phyloP scores from a whole-genome alignment of 2,113 vertebrate species.

The Azemiops feae region DNA sequence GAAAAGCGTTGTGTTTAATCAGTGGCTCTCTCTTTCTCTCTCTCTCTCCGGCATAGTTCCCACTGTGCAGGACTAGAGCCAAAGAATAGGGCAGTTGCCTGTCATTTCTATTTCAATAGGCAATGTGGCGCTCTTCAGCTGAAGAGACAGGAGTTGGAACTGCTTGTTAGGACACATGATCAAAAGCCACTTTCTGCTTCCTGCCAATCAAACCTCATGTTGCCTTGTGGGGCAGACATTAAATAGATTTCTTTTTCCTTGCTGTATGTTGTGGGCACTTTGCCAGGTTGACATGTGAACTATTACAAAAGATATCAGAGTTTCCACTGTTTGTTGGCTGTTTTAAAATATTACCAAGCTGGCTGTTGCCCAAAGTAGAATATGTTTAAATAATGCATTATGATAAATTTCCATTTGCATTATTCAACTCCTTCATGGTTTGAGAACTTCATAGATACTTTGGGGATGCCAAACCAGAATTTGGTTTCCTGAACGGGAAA shows the following conservation, averaged over 20 bases:
- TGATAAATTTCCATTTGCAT: slow-evolving; percentile 65
- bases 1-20: slow-evolving; percentile 80
- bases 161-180: slow-evolving; percentile 98
- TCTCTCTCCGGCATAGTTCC: slow-evolving; percentile 72
- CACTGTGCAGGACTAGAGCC: slow-evolving; percentile 82
- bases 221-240: slow-evolving; percentile 91
- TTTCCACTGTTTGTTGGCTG: slow-evolving; percentile 74
- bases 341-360: slow-evolving; percentile 73
- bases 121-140: slow-evolving; percentile 90
- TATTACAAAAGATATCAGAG: slow-evolving; percentile 82
- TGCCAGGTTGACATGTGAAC: slow-evolving; percentile 92
- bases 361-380: slow-evolving; percentile 68
- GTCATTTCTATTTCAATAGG: slow-evolving; percentile 97
- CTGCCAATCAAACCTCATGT: slow-evolving; percentile 96
- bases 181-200: slow-evolving; percentile 92
- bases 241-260: slow-evolving; percentile 84
- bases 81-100: slow-evolving; percentile 83
- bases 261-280: slow-evolving; percentile 78
- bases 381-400: slow-evolving; percentile 69
- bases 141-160: slow-evolving; percentile 94
- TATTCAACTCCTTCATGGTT: slow-evolving; percentile 50
- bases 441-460: slow-evolving; percentile 51
- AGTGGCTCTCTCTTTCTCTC: slow-evolving; percentile 64
- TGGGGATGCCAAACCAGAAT: slow-evolving; percentile 45
- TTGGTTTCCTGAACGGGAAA: slow-evolving; percentile 52